Evolutionary conservation across 64 coral and sea anemone species (phyloP), one percentile per base, ranked within the genome.

Genomic region (Actinia tenebrosa): DNA sequence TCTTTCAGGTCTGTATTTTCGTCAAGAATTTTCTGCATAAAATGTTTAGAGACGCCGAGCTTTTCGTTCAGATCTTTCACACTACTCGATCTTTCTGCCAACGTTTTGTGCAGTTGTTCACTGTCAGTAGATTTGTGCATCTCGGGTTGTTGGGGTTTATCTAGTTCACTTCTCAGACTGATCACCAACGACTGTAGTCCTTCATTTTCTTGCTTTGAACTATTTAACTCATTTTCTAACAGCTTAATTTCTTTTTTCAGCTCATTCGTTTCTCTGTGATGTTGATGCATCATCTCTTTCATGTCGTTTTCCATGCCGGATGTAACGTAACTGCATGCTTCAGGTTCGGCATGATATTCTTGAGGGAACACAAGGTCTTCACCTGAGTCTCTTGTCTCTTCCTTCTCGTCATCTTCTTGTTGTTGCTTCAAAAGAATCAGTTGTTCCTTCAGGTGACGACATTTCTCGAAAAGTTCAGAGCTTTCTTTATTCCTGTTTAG

Each of bases 221-320:
- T 53, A 2, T 89, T 46, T 50, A 89, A 77, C 53, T 84, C 88
- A 8, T 84, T 64, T 27, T 89, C 80, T 50, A 77, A 16, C n/a
- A 86, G 68, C 30, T 77, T 60, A 11, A 90, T 22, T 89, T 89
- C 88, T 15, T 90, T 84, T 45, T 90, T 77, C 25, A 90, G 89
- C 18, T 90, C 89, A 23, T 69, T 90, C 17, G 58, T 79, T 72
- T 91, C 89, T 64, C 85, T 84, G 45, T 91, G 84, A 53, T 80
- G 58, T 45, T 64, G 68, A 22, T 91, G 84, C 43, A 45, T 77
- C 20, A 86, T 86, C 56, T 91, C 83, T 72, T 91, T 84, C 20
- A 91, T 71, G 23, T 80, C 86, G 64, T 92, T 80, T 54, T 83
- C 85, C 46, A 87, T 56, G 64, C 5, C 18, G 2, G 47, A 50